Base-by-base conservation (phyloP, 37 sponge, comb jelly and placozoan species). In the Geodia barretti region DNA sequence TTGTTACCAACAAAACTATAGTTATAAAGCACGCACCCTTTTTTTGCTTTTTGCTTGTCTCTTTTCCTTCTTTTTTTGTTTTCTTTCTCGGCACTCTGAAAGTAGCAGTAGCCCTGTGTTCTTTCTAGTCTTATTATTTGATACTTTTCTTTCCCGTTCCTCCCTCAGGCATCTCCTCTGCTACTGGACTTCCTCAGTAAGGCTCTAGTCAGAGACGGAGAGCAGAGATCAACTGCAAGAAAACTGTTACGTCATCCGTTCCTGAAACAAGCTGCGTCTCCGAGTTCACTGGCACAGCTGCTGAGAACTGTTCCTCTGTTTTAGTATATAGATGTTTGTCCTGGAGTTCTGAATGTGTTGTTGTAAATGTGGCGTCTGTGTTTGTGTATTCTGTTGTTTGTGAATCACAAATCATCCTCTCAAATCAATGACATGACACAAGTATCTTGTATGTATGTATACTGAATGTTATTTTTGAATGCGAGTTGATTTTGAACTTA, bases 211-310 rank as follows among this genome's bases (percentile, higher is more conserved):
- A 37, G 59, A 28, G 85, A 92, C 59, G 86, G 90, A 8, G 71
- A 42, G 29, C 81, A 83, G 64, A 59, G 98, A 39, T 72, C 79
- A 58, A 78, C 93, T 7, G 98, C 98, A 24, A 65, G 29, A n/a
- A 86, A 92, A 61, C 92, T 97, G 4, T 82, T 97, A n/a, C 64
- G 72, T n/a, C 95, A 97, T 64, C 92, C 91, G 1, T 92, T 97
- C 42, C 83, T 97, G 26, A 72, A 76, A 61, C 47, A 47, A 28
- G 82, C 86, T 34, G 83, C 86, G 4, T 40, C 87, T 3, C 70
- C 42, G 24, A 41, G 37, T 39, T 38, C 70, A 8, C 75, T 86
- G 4, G 62, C 80, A 43, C 78, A 79, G 41, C 75, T 86, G 25
- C 21, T 40, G 20, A 7, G n/a, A 19, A 26, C 5, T 64, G 30